These are phyloP conservation scores for Spilarctia lutea DNA, from an alignment of 2,888 invertebrate species.

Conservation along the genomic window DNA sequence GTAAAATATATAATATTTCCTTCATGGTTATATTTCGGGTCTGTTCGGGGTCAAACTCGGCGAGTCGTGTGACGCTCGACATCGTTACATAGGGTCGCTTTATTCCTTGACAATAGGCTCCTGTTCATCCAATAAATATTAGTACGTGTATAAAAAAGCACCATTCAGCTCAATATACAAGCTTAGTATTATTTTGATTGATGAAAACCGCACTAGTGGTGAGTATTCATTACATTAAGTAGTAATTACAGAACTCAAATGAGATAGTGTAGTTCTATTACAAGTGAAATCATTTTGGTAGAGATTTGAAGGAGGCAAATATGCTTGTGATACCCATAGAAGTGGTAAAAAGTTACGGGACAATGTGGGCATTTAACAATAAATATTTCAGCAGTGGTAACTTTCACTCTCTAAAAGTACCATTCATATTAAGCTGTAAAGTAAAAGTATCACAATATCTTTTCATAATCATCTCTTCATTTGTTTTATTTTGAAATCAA, in stretches of 20 bases:
- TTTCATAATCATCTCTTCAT: neutral
- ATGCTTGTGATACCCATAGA: neutral
- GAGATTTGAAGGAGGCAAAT: neutral
- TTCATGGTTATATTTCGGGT: no score
- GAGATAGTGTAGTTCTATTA: neutral
- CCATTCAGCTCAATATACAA: neutral
- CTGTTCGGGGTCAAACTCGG: neutral
- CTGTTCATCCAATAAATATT: neutral
- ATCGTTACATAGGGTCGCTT: neutral
- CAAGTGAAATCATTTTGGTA: constrained; percentile 1
- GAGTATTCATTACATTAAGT: neutral
- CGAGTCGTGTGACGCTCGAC: neutral
- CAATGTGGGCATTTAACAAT: neutral
- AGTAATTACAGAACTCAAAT: neutral
- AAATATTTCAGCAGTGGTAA: neutral
- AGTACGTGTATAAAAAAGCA: neutral
- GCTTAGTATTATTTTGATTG: neutral
- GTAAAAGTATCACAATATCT: neutral
- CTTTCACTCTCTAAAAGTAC: no score
- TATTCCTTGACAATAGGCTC: neutral
- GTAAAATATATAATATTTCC: no score
- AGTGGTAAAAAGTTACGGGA: neutral
- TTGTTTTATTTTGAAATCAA: neutral
- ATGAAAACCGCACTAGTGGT: neutral
- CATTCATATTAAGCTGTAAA: no score